Percentiles rank a stretch among this genome's conserved stretches.
phyloP scores from a whole-genome alignment of 2,797 vertebrate species.

The Echeneis naucrates region DNA sequence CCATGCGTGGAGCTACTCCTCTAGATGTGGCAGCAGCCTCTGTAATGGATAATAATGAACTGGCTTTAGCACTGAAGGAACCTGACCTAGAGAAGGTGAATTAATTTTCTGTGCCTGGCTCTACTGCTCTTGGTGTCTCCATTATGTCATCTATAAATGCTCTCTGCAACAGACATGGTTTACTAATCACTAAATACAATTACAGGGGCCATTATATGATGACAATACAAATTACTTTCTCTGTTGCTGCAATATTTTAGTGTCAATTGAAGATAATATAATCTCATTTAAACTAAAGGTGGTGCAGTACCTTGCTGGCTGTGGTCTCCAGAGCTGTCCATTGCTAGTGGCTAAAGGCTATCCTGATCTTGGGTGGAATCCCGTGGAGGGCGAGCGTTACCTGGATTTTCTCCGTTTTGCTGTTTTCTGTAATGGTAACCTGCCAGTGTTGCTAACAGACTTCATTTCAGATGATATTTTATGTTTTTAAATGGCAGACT shows the following conservation, averaged over 20 bases:
- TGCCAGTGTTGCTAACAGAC: background rate
- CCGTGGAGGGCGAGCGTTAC: slow-evolving; percentile 96
- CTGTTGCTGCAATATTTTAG: background rate
- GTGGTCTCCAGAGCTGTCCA: slow-evolving; percentile 91
- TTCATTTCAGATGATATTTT: background rate
- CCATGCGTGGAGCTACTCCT: slow-evolving; percentile 96
- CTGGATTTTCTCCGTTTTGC: slow-evolving; percentile 95
- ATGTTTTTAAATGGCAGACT: background rate
- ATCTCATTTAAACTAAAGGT: slow-evolving; percentile 81
- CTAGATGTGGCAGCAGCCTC: slow-evolving; percentile 96
- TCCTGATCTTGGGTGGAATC: slow-evolving; percentile 96
- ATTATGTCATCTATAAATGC: background rate
- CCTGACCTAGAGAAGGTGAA: slow-evolving; percentile 90
- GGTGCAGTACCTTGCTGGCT: slow-evolving; percentile 92
- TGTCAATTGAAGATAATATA: background rate
- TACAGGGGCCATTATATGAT: background rate
- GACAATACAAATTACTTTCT: background rate
- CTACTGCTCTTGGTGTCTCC: background rate
- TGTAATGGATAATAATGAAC: slow-evolving; percentile 97
- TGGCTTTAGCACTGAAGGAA: slow-evolving; percentile 91
- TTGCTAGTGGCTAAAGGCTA: slow-evolving; percentile 92
- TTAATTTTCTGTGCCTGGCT: background rate
- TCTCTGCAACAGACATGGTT: slow-evolving; percentile 4
- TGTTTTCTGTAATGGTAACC: slow-evolving; percentile 95
- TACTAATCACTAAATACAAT: background rate